Evolutionary conservation across 1,140 invertebrate species (phyloP), one percentile per base, ranked within the genome.

Genomic region (Cherax destructor): DNA sequence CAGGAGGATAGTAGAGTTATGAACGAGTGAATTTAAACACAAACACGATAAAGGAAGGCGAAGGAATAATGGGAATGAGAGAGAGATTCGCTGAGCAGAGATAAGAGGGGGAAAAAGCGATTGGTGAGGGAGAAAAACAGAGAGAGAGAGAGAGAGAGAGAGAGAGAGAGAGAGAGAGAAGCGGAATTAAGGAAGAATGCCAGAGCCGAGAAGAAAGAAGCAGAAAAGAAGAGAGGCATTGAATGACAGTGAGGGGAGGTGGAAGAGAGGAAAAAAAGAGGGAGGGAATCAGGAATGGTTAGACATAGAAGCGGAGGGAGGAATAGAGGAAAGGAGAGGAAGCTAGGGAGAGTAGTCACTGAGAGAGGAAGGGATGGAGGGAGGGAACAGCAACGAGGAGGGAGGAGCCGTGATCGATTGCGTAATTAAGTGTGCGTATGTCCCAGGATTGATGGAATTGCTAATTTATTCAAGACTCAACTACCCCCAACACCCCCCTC

Each of bases 391-490:
- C 30, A 74, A 16, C 41, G 59, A 72, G 78, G 47, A 30, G 79
- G 77, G 59, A 81, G 59, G 52, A 49, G 50, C 79, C 50, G 52
- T 88, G 86, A 88, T 88, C 86, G 86, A 88, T 88, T 83, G 72
- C 59, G 78, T 88, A 88, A 88, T 88, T 88, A 88, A 88, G 78
- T 80, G 79, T 72, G 78, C 86, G 86, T 79, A 88, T 88, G 86
- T 88, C 83, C 86, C 86, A 9, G 59, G 50, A 88, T 88, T 88
- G 86, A 88, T 88, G 83, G 78, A 78, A 83, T 88, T 88, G 86
- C 76, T 88, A 74, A 88, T 88, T 88, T 88, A 88, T 88, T 88
- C 86, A 88, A 61, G 79, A 80, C 76, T 21, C 4, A 18, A 50
- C 77, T 61, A 56, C 85, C 69, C 30, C 85, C 74, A 41, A 10